A percentile compares a stretch with the other conserved stretches of the same genome.
Conservation (phyloP, 2,797 vertebrate species). For the Coluber constrictor region DNA sequence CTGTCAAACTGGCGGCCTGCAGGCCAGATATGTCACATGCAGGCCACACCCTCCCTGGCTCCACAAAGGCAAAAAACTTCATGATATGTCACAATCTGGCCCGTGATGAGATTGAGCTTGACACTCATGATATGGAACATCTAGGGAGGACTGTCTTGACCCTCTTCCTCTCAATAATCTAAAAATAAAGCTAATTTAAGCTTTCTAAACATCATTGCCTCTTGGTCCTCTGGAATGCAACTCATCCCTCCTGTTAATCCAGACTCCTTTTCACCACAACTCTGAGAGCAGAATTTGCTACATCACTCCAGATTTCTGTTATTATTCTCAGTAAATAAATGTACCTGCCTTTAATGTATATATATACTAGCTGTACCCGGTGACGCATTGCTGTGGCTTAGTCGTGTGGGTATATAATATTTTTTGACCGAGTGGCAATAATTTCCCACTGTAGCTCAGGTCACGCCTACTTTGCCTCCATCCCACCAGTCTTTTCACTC, state of each 20-base stretch:
- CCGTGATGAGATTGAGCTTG: too few species aligned
- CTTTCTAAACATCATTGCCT: background rate
- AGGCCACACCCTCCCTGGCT: too few species aligned
- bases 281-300: background rate
- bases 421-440: too few species aligned
- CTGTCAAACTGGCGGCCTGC: too few species aligned
- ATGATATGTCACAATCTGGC: rapidly evolving
- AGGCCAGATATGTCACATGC: too few species aligned
- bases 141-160: background rate
- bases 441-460: too few species aligned
- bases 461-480: too few species aligned
- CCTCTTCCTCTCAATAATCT: background rate
- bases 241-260: background rate
- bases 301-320: background rate
- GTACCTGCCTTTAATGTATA: background rate
- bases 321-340: background rate
- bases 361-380: too few species aligned
- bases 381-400: too few species aligned
- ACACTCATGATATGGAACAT: background rate
- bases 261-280: background rate
- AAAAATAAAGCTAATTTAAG: background rate
- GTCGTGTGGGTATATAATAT: too few species aligned
- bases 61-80: too few species aligned
- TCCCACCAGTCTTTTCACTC: too few species aligned
- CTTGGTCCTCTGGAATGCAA: background rate